Percentiles rank a stretch among this genome's conserved stretches.
These are phyloP conservation scores for Morpho deidamia DNA, from an alignment of 2,888 invertebrate genomes.

Conservation along the genomic window DNA sequence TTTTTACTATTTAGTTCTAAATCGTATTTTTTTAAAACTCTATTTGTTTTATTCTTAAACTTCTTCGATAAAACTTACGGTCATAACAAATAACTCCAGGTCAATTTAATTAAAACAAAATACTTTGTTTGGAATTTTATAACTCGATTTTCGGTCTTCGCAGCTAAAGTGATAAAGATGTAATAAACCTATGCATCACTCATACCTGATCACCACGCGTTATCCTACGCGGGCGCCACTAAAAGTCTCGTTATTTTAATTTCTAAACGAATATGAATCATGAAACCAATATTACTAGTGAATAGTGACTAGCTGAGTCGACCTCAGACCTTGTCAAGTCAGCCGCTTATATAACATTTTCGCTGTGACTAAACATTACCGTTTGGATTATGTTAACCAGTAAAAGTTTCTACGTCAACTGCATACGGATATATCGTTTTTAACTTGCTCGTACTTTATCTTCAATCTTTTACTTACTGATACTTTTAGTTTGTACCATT, in stretches of 20 bases:
- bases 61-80: no score
- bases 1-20: no score
- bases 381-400: conserved; percentile 37
- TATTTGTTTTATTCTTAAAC: no score
- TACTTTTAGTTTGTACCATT: no score
- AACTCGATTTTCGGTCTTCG: no score
- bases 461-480: no score
- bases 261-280: conserved; percentile 41
- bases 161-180: no score
- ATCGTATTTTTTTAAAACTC: no score
- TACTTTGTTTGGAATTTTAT: no score
- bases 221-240: conserved; percentile 13
- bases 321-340: conserved; percentile 39
- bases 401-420: conserved; percentile 25
- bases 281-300: conserved; percentile 34
- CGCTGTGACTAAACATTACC: conserved; percentile 35
- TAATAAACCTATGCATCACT: no score
- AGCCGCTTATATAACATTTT: conserved; percentile 39
- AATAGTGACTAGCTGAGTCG: conserved; percentile 25
- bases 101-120: no score
- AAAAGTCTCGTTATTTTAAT: conserved; percentile 19
- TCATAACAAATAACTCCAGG: no score
- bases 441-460: background rate
- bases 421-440: conserved; percentile 1
- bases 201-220: background rate